Percentiles rank a stretch among this genome's conserved stretches.
Evolutionary conservation across 1,140 invertebrate genomes (phyloP).

Genomic region (Phenacoccus solenopsis): DNA sequence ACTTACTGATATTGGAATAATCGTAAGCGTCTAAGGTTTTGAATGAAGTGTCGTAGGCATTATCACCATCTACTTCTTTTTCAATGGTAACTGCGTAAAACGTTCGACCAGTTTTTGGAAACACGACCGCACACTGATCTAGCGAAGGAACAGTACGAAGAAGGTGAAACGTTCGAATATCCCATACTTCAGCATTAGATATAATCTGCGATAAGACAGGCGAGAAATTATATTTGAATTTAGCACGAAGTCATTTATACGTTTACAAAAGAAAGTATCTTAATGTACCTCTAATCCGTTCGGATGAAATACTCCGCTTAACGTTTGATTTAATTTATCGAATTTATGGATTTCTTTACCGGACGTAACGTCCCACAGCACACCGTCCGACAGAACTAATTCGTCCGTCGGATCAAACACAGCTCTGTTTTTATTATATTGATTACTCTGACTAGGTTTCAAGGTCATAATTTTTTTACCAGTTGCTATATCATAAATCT

Average conservation of each 20-base stretch:
- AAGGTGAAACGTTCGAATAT: conserved; percentile 85
- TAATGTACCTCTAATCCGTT: conserved; percentile 75
- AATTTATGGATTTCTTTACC: conserved; percentile 89
- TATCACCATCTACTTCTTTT: conserved; percentile 48
- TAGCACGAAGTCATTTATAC: too few species aligned
- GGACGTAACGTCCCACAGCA: conserved; percentile 85
- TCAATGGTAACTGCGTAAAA: conserved; percentile 50
- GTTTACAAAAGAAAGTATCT: too few species aligned
- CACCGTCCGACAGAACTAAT: conserved; percentile 86
- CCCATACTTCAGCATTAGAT: conserved; percentile 89
- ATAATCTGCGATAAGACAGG: conserved; percentile 43
- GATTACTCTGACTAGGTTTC: conserved; percentile 68
- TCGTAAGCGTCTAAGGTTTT: conserved; percentile 87
- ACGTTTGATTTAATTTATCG: conserved; percentile 89
- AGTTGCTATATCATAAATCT: conserved; percentile 85
- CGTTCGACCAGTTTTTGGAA: conserved; percentile 51
- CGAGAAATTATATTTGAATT: not conserved
- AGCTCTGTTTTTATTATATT: conserved; percentile 86
- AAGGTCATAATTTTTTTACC: conserved; percentile 59
- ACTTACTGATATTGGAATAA: conserved; percentile 78
- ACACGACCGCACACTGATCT: conserved; percentile 71
- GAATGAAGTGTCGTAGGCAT: conserved; percentile 72
- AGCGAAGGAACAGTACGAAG: conserved; percentile 83
- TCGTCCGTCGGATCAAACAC: conserved; percentile 90
- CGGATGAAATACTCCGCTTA: conserved; percentile 94